Conservation (phyloP, 2,888 invertebrate species). For the Cetonia aurata region DNA sequence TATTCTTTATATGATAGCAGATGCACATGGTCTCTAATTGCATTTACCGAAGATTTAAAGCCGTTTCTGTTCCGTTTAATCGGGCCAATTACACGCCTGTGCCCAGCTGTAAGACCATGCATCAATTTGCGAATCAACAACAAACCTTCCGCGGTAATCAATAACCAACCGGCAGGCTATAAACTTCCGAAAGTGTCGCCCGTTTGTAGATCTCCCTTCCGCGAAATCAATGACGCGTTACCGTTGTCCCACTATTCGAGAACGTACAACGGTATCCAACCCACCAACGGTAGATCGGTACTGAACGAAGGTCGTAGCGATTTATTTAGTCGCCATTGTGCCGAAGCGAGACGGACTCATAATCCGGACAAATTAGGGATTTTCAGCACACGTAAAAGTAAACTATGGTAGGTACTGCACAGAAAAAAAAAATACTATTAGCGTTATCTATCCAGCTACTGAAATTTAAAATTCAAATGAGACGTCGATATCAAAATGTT, state of each 20-base stretch:
- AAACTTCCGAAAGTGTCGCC: conserved; percentile 10
- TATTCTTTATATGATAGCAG: too few species aligned
- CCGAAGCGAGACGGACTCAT: neutral
- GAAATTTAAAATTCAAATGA: conserved; percentile 2
- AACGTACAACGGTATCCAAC: neutral
- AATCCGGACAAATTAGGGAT: conserved; percentile 6
- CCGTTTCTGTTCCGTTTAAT: too few species aligned
- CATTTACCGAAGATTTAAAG: too few species aligned
- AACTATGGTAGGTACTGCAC: too few species aligned
- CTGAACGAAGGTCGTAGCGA: too few species aligned
- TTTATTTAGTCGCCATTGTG: neutral
- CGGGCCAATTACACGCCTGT: too few species aligned
- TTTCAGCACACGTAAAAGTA: neutral
- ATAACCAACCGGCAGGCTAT: conserved; percentile 8
- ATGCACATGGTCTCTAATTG: too few species aligned
- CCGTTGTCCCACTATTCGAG: neutral
- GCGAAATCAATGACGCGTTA: neutral
- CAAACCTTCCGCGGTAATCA: conserved; percentile 15
- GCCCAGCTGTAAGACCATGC: neutral
- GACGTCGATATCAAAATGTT: neutral
- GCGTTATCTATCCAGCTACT: neutral
- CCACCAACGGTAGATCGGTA: neutral
- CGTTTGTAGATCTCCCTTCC: conserved; percentile 9
- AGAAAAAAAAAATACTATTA: too few species aligned
- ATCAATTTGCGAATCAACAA: conserved; percentile 12